Evolutionary conservation across 2,888 invertebrate species (phyloP).

Genomic region (Exephanes ischioxanthus): DNA sequence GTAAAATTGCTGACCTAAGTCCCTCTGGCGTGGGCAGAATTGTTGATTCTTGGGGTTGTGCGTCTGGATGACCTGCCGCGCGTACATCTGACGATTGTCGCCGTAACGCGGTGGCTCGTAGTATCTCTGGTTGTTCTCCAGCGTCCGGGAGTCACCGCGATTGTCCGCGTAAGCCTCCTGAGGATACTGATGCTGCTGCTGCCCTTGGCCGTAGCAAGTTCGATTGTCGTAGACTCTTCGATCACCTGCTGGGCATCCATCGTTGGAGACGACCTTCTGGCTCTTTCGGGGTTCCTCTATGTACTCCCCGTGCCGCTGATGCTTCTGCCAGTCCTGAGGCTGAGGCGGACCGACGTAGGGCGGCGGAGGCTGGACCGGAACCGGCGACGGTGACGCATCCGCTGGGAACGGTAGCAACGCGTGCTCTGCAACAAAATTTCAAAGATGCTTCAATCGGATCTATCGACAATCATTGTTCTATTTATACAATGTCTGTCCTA

Average conservation of each 20-base stretch:
- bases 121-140: constrained; percentile 58
- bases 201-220: constrained; percentile 49
- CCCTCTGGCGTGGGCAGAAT: constrained; percentile 55
- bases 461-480: constrained; percentile 1
- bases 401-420: constrained; percentile 77
- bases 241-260: constrained; percentile 28
- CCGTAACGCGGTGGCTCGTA: constrained; percentile 60
- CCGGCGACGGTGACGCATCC: constrained; percentile 74
- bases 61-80: constrained; percentile 66
- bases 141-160: constrained; percentile 59
- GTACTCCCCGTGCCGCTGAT: constrained; percentile 48
- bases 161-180: constrained; percentile 30
- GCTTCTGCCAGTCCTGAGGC: constrained; percentile 69
- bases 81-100: constrained; percentile 65
- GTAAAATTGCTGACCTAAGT: constrained; percentile 79
- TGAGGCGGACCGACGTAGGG: constrained; percentile 79
- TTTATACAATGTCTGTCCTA: constrained; percentile 44
- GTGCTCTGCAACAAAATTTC: constrained; percentile 80
- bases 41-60: constrained; percentile 76
- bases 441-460: neutral
- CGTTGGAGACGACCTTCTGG: constrained; percentile 32
- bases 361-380: constrained; percentile 73
- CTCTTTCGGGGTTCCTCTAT: constrained; percentile 41
- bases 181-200: constrained; percentile 61
- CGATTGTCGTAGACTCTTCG: constrained; percentile 63